These are phyloP conservation scores for Platynereis dumerilii DNA, from an alignment of 2,888 invertebrate species.

Conservation along the genomic window DNA sequence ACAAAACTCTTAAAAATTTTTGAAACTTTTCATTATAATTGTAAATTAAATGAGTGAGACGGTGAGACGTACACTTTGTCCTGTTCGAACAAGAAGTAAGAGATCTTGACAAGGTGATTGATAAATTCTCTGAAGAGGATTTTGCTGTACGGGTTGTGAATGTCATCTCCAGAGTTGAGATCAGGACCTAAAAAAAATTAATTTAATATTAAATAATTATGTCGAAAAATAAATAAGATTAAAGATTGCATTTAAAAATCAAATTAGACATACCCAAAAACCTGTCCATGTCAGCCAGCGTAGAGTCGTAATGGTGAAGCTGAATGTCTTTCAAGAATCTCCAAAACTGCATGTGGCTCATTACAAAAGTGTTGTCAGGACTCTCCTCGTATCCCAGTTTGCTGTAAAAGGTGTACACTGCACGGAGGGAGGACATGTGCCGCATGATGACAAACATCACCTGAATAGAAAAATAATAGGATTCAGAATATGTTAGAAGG, in stretches of 20 bases:
- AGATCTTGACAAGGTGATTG: constrained; percentile 57
- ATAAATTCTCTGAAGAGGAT: constrained; percentile 61
- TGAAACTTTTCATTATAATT: no score
- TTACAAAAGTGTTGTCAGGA: constrained; percentile 61
- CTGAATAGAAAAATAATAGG: constrained; percentile 33
- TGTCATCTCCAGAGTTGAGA: constrained; percentile 14
- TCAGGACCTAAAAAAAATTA: neutral
- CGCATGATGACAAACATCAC: constrained; percentile 58
- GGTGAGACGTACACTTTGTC: constrained; percentile 32
- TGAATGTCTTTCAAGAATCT: constrained; percentile 61
- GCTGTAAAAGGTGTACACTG: constrained; percentile 61
- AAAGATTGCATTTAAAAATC: no score
- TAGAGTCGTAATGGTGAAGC: constrained; percentile 53
- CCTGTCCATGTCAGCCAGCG: constrained; percentile 60
- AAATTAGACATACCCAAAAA: constrained; percentile 54
- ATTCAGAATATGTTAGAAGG: neutral
- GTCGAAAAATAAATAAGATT: neutral
- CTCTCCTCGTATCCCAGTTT: constrained; percentile 57
- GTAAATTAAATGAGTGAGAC: no score
- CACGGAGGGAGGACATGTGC: constrained; percentile 57
- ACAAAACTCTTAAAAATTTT: no score
- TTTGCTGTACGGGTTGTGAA: constrained; percentile 59
- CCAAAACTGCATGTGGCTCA: constrained; percentile 64
- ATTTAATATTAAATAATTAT: no score
- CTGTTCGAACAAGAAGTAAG: constrained; percentile 50